These are phyloP conservation scores for Drosophila fuyamai DNA, from an alignment of 1,140 invertebrate genomes.

Conservation along the genomic window DNA sequence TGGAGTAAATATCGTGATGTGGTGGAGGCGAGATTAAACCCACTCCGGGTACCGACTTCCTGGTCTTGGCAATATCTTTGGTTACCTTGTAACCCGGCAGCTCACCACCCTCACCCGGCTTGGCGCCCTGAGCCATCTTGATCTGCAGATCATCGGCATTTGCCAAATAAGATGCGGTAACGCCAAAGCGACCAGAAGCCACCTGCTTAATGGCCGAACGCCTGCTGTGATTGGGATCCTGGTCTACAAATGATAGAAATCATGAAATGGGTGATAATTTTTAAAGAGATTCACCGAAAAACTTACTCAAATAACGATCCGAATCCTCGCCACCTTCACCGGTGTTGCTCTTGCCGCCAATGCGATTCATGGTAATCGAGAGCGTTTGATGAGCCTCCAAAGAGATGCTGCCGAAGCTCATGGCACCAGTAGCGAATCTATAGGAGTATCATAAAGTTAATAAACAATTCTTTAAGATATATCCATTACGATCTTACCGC, in stretches of 20 bases:
- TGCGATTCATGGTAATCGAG: conserved; percentile 98
- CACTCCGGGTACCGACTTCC: conserved; percentile 98
- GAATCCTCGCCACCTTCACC: conserved; percentile 97
- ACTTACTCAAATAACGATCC: conserved; percentile 91
- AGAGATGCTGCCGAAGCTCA: conserved; percentile 88
- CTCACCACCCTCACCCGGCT: conserved; percentile 98
- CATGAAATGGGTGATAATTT: not conserved
- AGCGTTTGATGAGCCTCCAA: conserved; percentile 97
- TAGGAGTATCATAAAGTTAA: not conserved
- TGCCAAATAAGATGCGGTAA: conserved; percentile 98
- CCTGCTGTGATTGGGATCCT: conserved; percentile 92
- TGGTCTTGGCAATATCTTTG: conserved; percentile 96
- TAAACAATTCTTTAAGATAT: no score
- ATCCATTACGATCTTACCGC: conserved; percentile 86
- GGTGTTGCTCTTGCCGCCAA: conserved; percentile 98
- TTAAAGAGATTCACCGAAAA: rapidly evolving
- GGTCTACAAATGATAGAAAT: conserved; percentile 49
- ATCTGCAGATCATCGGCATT: conserved; percentile 98
- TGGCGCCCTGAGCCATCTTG: conserved; percentile 99
- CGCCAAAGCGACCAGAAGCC: conserved; percentile 98
- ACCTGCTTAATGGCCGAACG: conserved; percentile 96
- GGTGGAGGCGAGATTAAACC: conserved; percentile 99
- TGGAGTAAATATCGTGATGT: conserved; percentile 99
- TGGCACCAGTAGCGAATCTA: conserved; percentile 85
- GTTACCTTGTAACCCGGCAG: conserved; percentile 94